Percentiles rank a stretch among this genome's conserved stretches.
phyloP scores from a whole-genome alignment of 2,888 invertebrate species.

The Ornithoptera priamus region DNA sequence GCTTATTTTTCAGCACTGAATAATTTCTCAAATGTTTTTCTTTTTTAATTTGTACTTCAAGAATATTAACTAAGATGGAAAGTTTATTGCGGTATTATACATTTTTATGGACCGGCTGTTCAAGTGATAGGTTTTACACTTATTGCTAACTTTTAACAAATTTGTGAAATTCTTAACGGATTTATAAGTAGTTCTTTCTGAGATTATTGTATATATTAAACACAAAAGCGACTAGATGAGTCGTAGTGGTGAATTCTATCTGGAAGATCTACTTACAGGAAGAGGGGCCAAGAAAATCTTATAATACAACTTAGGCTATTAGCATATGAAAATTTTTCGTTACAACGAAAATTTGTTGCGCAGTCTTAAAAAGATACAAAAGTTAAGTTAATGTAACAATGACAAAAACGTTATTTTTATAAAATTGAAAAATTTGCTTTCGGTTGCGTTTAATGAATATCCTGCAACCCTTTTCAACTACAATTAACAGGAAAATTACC shows the following conservation, averaged over 20 bases:
- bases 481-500: not conserved
- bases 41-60: not conserved
- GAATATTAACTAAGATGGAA: not conserved
- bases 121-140: not conserved
- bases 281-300: too few relatives aligned
- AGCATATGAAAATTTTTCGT: too few relatives aligned
- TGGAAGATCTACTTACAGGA: too few relatives aligned
- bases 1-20: constrained; percentile 10
- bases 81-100: not conserved
- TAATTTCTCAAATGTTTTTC: not conserved
- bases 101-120: not conserved
- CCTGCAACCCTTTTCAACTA: not conserved
- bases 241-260: too few relatives aligned
- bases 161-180: not conserved
- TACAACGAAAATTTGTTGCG: too few relatives aligned
- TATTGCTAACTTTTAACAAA: not conserved
- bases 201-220: too few relatives aligned
- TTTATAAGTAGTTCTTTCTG: too few relatives aligned
- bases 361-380: not conserved
- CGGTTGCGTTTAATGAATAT: not conserved
- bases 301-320: too few relatives aligned
- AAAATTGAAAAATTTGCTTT: not conserved
- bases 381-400: not conserved
- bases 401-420: not conserved
- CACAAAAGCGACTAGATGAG: too few relatives aligned